Conservation (phyloP, 2,888 invertebrate genomes). For the Microchrysa polita region DNA sequence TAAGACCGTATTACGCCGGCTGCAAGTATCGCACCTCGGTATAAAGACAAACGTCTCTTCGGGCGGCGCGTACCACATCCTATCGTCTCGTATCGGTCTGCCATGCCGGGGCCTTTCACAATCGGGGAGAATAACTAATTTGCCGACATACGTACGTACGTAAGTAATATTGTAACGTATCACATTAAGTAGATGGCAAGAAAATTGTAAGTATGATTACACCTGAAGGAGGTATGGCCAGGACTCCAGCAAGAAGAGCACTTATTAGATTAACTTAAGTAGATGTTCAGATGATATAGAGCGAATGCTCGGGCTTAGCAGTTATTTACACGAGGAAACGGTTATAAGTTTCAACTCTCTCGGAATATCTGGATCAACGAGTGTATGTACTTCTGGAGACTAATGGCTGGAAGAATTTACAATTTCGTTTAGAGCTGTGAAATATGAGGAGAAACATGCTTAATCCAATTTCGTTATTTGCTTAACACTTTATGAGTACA, state of each 20-base stretch:
- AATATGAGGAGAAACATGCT: too few species aligned
- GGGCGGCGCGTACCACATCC: neutral
- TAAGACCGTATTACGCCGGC: constrained; percentile 28
- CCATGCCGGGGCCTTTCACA: neutral
- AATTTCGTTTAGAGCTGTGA: too few species aligned
- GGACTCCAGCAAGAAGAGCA: constrained; percentile 21
- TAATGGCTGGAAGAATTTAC: too few species aligned
- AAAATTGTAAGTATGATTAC: constrained; percentile 30
- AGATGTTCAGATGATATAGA: constrained; percentile 19
- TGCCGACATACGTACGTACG: constrained; percentile 15
- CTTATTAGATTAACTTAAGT: constrained; percentile 36
- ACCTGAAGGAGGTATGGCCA: constrained; percentile 11
- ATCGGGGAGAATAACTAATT: constrained; percentile 23
- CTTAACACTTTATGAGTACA: too few species aligned
- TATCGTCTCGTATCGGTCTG: neutral
- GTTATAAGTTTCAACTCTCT: neutral
- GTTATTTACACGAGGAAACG: neutral
- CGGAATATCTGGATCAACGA: too few species aligned
- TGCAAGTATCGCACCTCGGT: too few species aligned
- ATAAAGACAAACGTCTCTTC: too few species aligned
- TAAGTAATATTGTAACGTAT: constrained; percentile 15
- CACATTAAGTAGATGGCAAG: constrained; percentile 24
- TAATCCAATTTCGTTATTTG: too few species aligned
- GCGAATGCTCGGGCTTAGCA: neutral
- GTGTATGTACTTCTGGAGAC: too few species aligned